Evolutionary conservation across 2,797 vertebrate genomes (phyloP).

Genomic region (Lagodon rhomboides): DNA sequence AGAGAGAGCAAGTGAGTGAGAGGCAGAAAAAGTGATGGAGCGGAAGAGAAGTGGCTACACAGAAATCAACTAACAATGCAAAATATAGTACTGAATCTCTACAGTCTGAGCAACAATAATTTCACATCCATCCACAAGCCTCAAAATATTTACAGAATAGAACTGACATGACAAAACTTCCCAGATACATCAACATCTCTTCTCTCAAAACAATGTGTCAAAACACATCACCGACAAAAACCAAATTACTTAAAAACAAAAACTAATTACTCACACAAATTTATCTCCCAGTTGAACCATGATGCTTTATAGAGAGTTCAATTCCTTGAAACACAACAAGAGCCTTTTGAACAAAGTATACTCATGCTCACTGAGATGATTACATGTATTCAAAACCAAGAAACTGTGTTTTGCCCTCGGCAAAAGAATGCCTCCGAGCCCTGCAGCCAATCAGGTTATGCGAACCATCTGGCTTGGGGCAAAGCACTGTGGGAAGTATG

Average conservation of each 20-base stretch:
- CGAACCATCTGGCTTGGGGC: conserved; percentile 67
- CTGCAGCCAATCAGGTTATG: conserved; percentile 78
- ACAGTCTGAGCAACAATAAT: background rate
- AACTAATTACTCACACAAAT: conserved; percentile 73
- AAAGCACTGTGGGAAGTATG: conserved; percentile 86
- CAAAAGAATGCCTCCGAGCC: conserved; percentile 64
- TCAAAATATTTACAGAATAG: conserved; percentile 28
- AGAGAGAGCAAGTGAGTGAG: conserved; percentile 20
- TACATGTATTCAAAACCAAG: conserved; percentile 43
- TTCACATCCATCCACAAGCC: conserved; percentile 4
- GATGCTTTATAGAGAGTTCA: conserved; percentile 30
- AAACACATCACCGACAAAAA: background rate
- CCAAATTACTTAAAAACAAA: background rate
- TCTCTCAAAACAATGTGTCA: background rate
- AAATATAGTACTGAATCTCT: background rate
- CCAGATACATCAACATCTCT: background rate
- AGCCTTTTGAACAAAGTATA: conserved; percentile 19
- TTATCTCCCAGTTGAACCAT: conserved; percentile 74
- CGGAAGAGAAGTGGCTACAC: conserved; percentile 16
- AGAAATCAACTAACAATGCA: conserved; percentile 3
- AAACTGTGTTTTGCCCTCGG: conserved; percentile 27
- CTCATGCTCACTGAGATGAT: conserved; percentile 39
- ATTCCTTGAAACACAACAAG: conserved; percentile 32
- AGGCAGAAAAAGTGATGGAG: conserved; percentile 16
- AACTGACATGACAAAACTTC: conserved; percentile 4